These are phyloP conservation scores for Ceratothoa steindachneri DNA, from an alignment of 2,888 invertebrate genomes.

Conservation along the genomic window DNA sequence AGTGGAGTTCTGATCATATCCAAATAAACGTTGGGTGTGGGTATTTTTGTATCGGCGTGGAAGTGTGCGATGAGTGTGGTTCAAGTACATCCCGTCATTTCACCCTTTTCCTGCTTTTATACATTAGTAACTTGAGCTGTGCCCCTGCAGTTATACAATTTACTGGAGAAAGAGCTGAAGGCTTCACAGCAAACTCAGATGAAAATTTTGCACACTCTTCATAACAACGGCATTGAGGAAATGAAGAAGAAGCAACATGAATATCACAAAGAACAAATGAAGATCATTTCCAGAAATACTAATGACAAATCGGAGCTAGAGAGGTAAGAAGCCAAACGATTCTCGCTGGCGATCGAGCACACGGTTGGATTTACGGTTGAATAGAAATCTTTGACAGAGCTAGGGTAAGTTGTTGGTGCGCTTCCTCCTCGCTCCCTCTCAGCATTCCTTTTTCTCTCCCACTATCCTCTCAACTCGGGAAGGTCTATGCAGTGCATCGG, in stretches of 20 bases:
- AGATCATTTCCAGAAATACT: slow-evolving; percentile 77
- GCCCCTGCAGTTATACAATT: slow-evolving; percentile 50
- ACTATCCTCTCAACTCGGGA: too few relatives aligned
- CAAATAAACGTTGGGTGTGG: too few relatives aligned
- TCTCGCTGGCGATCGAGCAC: neutral
- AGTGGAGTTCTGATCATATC: too few relatives aligned
- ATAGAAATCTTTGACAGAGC: neutral
- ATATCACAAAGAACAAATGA: slow-evolving; percentile 69
- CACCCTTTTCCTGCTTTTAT: too few relatives aligned
- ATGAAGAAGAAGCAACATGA: slow-evolving; percentile 55
- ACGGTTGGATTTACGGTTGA: neutral
- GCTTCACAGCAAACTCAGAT: slow-evolving; percentile 74
- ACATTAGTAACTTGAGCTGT: too few relatives aligned
- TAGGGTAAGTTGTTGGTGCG: too few relatives aligned
- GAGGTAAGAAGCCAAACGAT: slow-evolving; percentile 52
- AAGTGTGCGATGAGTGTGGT: too few relatives aligned
- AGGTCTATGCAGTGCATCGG: too few relatives aligned
- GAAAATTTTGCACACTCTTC: slow-evolving; percentile 65
- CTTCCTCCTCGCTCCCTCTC: too few relatives aligned
- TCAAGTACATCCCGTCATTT: too few relatives aligned
- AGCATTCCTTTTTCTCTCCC: neutral
- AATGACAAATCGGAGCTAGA: slow-evolving; percentile 83
- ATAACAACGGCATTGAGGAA: slow-evolving; percentile 68
- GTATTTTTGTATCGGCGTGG: too few relatives aligned
- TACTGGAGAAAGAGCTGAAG: slow-evolving; percentile 73